Base-by-base conservation (phyloP, 2,888 invertebrate genomes). In the Ceraclea dissimilis region DNA sequence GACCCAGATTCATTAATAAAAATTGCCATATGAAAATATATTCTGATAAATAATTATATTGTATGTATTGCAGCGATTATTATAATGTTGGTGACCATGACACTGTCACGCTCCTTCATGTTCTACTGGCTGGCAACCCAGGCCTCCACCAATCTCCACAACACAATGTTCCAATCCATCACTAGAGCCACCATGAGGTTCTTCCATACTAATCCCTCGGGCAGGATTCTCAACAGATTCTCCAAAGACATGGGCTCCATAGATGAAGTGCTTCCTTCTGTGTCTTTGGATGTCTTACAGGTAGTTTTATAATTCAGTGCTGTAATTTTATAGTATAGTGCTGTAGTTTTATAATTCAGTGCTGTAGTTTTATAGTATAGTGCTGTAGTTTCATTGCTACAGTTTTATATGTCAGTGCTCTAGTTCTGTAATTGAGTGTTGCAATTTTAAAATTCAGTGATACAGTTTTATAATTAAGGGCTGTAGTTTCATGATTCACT, bases 161-260 rank as follows among this genome's bases (percentile, higher is more conserved):
- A 90, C 70, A 75, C 71, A 16, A 93, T 95, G 93, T 93, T 93
- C 69, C 71, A 78, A n/a, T 79, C 86, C 26, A 83, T 95, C 18
- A 86, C 90, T 2, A 79, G 86, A 17, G 87, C 91, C 0, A 84
- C 88, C 0, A 89, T 93, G 82, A 78, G 83, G 19, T 95, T 95
- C 74, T 95, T 94, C 74, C 91, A 93, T 68, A 83, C 83, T 2
- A 94, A 93, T 71, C 88, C 92, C 0, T 86, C 87, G 0, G 89
- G 89, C 0, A 75, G 88, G 48, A 87, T 94, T 64, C 75, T 94
- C 48, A 94, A 93, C 72, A 77, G 94, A 20, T 93, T 94, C 72
- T 88, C 93, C 0, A 93, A 93, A 70, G 94, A 94, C 66, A 86
- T 92, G 79, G 92, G 84, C 0, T 79, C 83, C 0, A 80, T 85